Conservation (phyloP, 2,113 vertebrate species). For the Polypterus bichir region DNA sequence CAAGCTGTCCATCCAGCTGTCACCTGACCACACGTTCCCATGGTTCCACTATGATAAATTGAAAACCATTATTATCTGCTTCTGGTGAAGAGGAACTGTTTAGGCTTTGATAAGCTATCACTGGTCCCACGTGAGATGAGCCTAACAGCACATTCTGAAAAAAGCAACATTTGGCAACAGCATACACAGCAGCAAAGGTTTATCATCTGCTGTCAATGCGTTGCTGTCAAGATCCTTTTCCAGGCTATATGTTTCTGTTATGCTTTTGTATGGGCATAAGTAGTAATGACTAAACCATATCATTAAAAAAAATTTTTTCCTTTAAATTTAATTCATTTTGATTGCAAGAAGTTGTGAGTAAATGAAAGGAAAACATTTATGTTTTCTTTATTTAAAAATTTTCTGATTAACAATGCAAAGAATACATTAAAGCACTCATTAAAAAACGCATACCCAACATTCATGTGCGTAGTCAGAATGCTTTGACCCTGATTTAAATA, state of each 20-base stretch:
- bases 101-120: conserved; percentile 99
- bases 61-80: conserved; percentile 80
- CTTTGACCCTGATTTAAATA: too few species aligned
- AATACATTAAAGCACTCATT: too few species aligned
- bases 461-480: too few species aligned
- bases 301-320: too few species aligned
- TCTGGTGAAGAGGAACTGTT: conserved; percentile 78
- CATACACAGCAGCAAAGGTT: conserved; percentile 50
- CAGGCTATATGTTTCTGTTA: background rate
- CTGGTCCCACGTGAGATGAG: conserved; percentile 90
- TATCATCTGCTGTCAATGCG: conserved; percentile 57
- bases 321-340: too few species aligned
- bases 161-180: conserved; percentile 69
- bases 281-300: too few species aligned
- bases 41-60: conserved; percentile 71
- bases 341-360: too few species aligned
- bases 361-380: too few species aligned
- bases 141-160: conserved; percentile 79
- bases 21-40: conserved; percentile 84
- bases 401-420: too few species aligned
- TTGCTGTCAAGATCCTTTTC: conserved; percentile 7
- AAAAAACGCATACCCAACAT: too few species aligned
- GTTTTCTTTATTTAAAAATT: too few species aligned
- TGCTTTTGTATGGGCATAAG: background rate
- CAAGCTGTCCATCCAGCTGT: conserved; percentile 91